Percentiles rank a stretch among this genome's conserved stretches.
phyloP scores from a whole-genome alignment of 2,113 vertebrate genomes.

The Hyla sarda region DNA sequence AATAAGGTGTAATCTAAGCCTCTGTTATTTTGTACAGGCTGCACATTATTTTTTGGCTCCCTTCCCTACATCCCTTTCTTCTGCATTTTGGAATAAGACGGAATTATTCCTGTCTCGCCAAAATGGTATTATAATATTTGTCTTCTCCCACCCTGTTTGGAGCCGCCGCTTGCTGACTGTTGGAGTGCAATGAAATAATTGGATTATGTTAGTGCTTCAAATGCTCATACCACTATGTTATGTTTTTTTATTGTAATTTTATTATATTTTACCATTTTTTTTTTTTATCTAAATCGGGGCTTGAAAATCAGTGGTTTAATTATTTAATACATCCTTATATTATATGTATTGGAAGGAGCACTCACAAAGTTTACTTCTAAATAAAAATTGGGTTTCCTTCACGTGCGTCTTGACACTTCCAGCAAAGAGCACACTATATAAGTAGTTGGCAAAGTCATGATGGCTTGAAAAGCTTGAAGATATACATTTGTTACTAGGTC shows the following conservation, averaged over 20 bases:
- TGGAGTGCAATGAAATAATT: conserved; percentile 77
- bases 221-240: conserved; percentile 74
- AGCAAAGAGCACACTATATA: too few relatives aligned
- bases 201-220: conserved; percentile 72
- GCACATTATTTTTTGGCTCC: conserved; percentile 88
- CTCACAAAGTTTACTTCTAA: conserved; percentile 35
- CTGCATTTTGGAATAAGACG: conserved; percentile 91
- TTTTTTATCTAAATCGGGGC: conserved; percentile 92
- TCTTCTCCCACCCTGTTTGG: conserved; percentile 82
- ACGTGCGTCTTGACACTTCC: too few relatives aligned
- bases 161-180: conserved; percentile 80
- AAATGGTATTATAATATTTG: conserved; percentile 91
- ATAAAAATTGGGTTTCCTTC: neutral
- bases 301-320: conserved; percentile 80
- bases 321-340: neutral
- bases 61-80: conserved; percentile 63
- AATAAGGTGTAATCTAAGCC: conserved; percentile 98
- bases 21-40: conserved; percentile 85
- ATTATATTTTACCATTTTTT: conserved; percentile 70
- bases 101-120: conserved; percentile 84
- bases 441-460: too few relatives aligned
- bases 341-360: neutral
- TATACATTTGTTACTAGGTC: too few relatives aligned
- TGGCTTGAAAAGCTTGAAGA: too few relatives aligned
- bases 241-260: conserved; percentile 66